Evolutionary conservation across 37 sponge, comb jelly and placozoan species (phyloP).

Genomic region (Amphimedon queenslandica): DNA sequence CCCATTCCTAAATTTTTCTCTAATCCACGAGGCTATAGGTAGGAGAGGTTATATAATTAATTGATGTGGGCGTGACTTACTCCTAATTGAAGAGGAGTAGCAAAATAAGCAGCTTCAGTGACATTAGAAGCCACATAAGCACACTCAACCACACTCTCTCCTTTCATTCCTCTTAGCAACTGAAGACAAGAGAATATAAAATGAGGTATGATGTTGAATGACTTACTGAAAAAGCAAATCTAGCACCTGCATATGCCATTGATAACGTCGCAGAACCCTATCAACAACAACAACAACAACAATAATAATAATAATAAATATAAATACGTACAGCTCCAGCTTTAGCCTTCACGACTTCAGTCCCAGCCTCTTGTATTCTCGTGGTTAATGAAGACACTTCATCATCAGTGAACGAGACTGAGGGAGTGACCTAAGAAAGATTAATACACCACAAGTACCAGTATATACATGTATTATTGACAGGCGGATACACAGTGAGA

Average conservation of each 20-base stretch:
- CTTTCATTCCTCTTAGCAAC: constrained; percentile 67
- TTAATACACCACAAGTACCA: not conserved
- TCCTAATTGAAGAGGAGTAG: constrained; percentile 86
- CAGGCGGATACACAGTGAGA: not conserved
- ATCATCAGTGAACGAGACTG: constrained; percentile 60
- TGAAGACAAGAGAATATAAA: constrained; percentile 3
- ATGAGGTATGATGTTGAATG: not conserved
- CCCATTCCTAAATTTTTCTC: constrained; percentile 85
- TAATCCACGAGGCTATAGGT: constrained; percentile 62
- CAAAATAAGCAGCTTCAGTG: constrained; percentile 86
- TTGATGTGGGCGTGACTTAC: constrained; percentile 20
- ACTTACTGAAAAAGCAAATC: constrained; percentile 67
- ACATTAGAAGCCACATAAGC: constrained; percentile 86
- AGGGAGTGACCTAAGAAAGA: constrained; percentile 40
- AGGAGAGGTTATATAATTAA: not conserved
- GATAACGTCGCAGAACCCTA: constrained; percentile 98
- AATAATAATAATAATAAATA: constrained; percentile 2
- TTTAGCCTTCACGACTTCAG: constrained; percentile 99
- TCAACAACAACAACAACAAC: not conserved
- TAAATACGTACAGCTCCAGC: constrained; percentile 84
- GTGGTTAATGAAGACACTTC: constrained; percentile 78
- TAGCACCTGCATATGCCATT: constrained; percentile 99
- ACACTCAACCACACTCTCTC: constrained; percentile 90
- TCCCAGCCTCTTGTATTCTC: constrained; percentile 98
- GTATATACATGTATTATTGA: not conserved